Base-by-base conservation (phyloP, 2,797 vertebrate species). In the Phaenicophaeus curvirostris region DNA sequence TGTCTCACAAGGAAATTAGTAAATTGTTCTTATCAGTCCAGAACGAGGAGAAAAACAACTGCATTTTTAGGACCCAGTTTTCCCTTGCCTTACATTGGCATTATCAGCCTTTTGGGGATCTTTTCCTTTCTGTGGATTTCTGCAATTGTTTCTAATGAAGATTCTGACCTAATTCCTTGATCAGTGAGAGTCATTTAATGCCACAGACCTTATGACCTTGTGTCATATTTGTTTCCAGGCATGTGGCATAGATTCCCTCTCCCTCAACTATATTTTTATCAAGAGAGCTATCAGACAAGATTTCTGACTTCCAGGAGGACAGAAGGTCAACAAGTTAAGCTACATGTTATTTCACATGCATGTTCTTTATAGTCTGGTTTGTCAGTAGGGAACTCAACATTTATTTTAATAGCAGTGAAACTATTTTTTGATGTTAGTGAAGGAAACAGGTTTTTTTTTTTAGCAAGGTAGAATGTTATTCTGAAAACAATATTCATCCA, bases 401-500 rank as follows among this genome's bases (percentile, higher is more conserved):
- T 82, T 85, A 15, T 79, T 66, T 71, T 68, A 84, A 76, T 24
- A 76, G 21, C 20, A 55, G 46, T 71, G 42, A 93, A 39, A 39
- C 39, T 39, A 39, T 35, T 91, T 15, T 87, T 83, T 85, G 25
- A 58, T n/a, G 33, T 54, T 87, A 24, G 17, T 73, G 44, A 78
- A 82, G 37, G 28, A 73, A 90, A 80, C 51, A 41, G 74, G 14
- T 4, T 7, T 76, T 86, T 84, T 86, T 84, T 83, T 50, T 44
- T 44, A 87, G 31, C 21, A 57, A 78, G 13, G 48, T 75, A 59
- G 90, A 95, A 85, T 78, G 15, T 23, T 68, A 13, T 65, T 94
- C 48, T 88, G 35, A 85, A 95, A 93, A 65, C 55, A 55, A 69
- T 84, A 95, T 94, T 89, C 46, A 67, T 89, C 30, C 9, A 41